Conservation (phyloP, 2,113 vertebrate species). For the Ceyx cyanopectus region DNA sequence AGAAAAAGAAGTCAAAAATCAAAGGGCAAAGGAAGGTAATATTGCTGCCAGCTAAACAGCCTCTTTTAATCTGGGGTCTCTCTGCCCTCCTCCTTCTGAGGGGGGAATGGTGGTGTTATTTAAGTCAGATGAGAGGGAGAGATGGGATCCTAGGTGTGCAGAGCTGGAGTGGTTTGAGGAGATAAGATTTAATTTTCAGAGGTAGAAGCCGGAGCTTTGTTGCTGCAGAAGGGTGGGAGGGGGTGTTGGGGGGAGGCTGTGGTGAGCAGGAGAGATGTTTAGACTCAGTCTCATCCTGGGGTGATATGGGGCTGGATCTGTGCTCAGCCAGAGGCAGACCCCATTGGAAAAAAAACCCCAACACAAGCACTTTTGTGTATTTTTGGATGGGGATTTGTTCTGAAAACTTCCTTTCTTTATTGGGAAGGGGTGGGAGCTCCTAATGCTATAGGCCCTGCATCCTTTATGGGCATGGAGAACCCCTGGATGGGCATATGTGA, state of each 20-base stretch:
- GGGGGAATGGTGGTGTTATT: conserved; percentile 21
- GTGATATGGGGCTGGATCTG: rapidly evolving
- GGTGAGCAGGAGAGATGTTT: rapidly evolving
- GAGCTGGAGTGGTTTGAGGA: conserved; percentile 35
- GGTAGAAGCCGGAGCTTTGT: conserved; percentile 32
- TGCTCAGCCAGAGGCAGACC: not conserved
- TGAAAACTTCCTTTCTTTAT: not conserved
- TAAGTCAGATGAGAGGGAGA: conserved; percentile 57
- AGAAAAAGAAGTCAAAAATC: not conserved
- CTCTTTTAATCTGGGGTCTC: conserved; percentile 37
- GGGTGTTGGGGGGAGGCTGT: not conserved
- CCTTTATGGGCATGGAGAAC: not conserved
- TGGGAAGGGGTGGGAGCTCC: not conserved
- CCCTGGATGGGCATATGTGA: too few relatives aligned
- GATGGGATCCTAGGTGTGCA: conserved; percentile 13
- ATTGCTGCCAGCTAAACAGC: conserved; percentile 20
- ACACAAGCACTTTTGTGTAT: not conserved
- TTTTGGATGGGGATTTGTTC: not conserved
- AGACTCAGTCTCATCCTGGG: not conserved
- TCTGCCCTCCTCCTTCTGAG: not conserved
- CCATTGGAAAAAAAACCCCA: not conserved
- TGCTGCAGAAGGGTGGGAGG: not conserved
- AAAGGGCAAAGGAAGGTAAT: conserved; percentile 46
- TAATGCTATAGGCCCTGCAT: rapidly evolving
- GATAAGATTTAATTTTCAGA: conserved; percentile 62